Percentiles rank a stretch among this genome's conserved stretches.
Evolutionary conservation across 2,113 vertebrate species (phyloP).

Genomic region (Cepphus grylle): DNA sequence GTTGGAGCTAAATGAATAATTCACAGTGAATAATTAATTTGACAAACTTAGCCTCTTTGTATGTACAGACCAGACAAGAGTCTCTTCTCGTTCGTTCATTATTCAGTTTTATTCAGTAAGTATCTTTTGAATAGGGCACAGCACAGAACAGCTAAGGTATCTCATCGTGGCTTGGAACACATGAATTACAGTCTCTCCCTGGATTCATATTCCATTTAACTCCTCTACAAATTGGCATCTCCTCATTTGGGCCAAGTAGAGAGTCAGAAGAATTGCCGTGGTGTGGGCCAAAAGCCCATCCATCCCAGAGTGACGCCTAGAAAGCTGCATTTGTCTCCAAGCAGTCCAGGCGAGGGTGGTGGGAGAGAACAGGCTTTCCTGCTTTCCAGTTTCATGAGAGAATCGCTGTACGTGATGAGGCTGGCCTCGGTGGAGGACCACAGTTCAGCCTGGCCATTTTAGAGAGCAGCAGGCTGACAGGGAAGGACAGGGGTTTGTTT

Average conservation of each 20-base stretch:
- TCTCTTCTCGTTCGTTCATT: neutral
- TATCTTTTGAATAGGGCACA: conserved; percentile 17
- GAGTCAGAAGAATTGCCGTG: neutral
- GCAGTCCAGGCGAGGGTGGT: rapidly evolving
- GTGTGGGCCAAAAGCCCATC: neutral
- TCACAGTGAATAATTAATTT: conserved; percentile 62
- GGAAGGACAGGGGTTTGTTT: neutral
- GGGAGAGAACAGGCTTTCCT: neutral
- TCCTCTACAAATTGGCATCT: neutral
- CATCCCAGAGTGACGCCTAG: neutral
- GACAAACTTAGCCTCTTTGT: conserved; percentile 52
- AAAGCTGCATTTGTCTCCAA: neutral
- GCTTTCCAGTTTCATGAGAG: neutral
- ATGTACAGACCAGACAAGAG: conserved; percentile 3
- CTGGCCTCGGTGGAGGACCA: neutral
- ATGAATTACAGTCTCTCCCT: neutral
- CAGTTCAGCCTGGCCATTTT: neutral
- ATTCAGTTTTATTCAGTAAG: conserved; percentile 48
- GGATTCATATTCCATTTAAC: neutral
- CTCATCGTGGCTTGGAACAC: neutral
- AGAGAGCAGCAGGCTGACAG: neutral
- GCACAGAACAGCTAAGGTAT: neutral
- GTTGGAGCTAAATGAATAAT: conserved; percentile 42
- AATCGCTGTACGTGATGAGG: neutral
- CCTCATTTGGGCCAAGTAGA: neutral